These are phyloP conservation scores for Rhadina sibilatrix DNA, from an alignment of 2,113 vertebrate genomes.

Conservation along the genomic window DNA sequence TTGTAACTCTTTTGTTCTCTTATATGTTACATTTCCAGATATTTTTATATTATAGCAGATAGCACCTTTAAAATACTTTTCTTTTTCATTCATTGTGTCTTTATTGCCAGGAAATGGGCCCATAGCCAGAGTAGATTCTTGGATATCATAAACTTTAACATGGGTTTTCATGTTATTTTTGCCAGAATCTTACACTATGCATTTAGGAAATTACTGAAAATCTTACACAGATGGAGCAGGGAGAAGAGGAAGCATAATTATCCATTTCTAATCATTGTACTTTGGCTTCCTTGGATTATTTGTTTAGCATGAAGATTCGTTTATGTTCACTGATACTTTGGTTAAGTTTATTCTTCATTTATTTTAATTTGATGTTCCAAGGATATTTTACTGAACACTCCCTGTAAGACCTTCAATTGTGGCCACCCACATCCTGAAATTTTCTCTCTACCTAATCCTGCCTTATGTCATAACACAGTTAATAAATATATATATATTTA, in stretches of 20 bases:
- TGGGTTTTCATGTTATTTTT: background rate
- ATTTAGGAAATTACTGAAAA: background rate
- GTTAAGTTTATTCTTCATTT: background rate
- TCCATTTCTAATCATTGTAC: background rate
- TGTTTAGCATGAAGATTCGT: background rate
- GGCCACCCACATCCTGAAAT: constrained; percentile 23
- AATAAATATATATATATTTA: background rate
- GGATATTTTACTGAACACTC: constrained; percentile 6
- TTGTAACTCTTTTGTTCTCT: background rate
- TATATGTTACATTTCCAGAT: background rate
- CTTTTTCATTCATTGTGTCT: background rate
- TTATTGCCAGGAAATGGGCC: background rate
- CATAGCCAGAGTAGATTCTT: background rate
- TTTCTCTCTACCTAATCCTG: background rate
- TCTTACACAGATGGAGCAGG: background rate
- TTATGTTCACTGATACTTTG: background rate
- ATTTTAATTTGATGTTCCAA: constrained; percentile 38
- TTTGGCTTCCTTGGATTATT: background rate
- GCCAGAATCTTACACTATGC: background rate
- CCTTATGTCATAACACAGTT: background rate
- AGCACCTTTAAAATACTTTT: background rate
- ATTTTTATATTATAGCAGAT: background rate
- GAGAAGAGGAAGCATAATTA: background rate
- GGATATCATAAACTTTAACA: background rate
- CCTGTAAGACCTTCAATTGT: constrained; percentile 16